Evolutionary conservation across 1,140 invertebrate species (phyloP).

Genomic region (Psilanteris sp.): DNA sequence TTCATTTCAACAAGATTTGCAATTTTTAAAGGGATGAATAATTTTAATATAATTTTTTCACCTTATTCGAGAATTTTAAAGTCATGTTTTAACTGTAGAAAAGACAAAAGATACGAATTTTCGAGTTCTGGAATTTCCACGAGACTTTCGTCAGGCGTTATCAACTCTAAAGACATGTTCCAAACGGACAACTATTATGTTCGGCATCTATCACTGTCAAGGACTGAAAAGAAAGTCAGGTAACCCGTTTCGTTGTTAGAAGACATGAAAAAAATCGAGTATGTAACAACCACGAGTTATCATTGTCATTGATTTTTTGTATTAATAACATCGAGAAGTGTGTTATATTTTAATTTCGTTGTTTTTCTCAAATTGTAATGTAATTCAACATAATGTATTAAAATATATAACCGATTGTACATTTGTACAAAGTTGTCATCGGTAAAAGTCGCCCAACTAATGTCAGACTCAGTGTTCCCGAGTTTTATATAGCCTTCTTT

Average conservation of each 20-base stretch:
- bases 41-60: no score
- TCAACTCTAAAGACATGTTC: slow-evolving; percentile 52
- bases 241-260: slow-evolving; percentile 18
- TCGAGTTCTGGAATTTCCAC: slow-evolving; percentile 27
- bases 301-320: slow-evolving; percentile 11
- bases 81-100: slow-evolving; percentile 1
- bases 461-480: no score
- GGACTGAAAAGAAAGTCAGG: slow-evolving; percentile 27
- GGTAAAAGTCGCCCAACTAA: no score
- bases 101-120: slow-evolving; percentile 23
- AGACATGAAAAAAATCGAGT: slow-evolving; percentile 41
- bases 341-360: slow-evolving; percentile 11
- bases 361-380: no score
- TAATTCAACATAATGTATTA: no score
- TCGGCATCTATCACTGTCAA: slow-evolving; percentile 72
- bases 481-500: no score
- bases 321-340: slow-evolving; percentile 3
- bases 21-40: no score
- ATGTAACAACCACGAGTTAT: slow-evolving; percentile 35
- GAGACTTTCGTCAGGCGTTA: slow-evolving; percentile 33
- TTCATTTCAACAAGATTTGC: no score
- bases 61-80: slow-evolving; percentile 21
- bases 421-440: no score
- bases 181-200: slow-evolving; percentile 68
- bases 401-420: no score